Evolutionary conservation across 1,140 invertebrate genomes (phyloP), one percentile per base, ranked within the genome.

Genomic region (Scaptomyza graminum): DNA sequence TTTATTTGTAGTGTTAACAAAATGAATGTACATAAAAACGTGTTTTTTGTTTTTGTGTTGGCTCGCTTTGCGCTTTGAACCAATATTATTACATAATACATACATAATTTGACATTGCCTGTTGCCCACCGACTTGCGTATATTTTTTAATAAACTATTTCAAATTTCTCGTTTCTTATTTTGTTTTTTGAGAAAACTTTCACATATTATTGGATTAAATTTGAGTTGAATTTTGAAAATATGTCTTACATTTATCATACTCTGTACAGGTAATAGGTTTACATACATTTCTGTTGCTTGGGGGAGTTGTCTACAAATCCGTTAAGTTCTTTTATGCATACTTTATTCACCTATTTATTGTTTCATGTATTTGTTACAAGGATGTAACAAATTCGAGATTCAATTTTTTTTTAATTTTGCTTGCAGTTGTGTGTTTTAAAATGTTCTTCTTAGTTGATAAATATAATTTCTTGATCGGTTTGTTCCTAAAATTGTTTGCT

Each of bases 101-200:
- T 82, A 82, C 65, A 88, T 85, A 85, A 87, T 85, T 85, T 85
- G 82, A 85, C 82, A 59, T 87, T 82, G 79, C 70, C 82, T 63
- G 74, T 71, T 74, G 61, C 70, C 39, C 55, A 41, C 55, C 43
- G 52, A 55, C 46, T 13, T 18, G 64, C 55, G 18, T 18, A 55
- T 43, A 37, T 71, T 11, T 72, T 71, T 47, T 41, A 37, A 34
- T 34, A 1, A 34, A 34, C 8, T 41, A 43, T 41, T 44, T 41
- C 0, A 41, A 43, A 11, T n/a, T 65, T 57, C 54, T 55, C 49
- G 49, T 61, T 41, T 43, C 69, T 79, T 68, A 55, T 12, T 54
- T 44, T 31, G 9, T 12, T 75, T 67, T 57, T 68, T 75, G 67
- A 76, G 70, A 87, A 82, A 78, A 78, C 60, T 60, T 62, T 60